Conservation (phyloP, 1,140 invertebrate genomes). For the Heterodera schachtii region DNA sequence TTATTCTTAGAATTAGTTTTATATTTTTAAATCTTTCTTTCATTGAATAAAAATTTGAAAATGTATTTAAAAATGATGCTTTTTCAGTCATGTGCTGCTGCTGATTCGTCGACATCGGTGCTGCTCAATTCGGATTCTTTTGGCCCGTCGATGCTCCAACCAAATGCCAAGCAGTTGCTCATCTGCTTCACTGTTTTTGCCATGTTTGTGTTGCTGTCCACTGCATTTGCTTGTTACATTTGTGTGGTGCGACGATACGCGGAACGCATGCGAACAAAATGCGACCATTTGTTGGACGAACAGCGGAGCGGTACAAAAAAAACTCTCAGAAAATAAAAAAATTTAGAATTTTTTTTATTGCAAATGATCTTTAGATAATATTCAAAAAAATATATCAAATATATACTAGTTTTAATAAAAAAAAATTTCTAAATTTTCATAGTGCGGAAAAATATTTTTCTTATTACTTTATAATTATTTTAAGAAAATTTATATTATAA, state of each 20-base stretch:
- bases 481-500: too few species aligned
- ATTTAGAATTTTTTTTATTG: too few species aligned
- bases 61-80: not conserved
- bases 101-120: not conserved
- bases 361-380: too few species aligned
- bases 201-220: slow-evolving; percentile 31
- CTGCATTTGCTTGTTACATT: slow-evolving; percentile 37
- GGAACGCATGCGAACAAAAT: slow-evolving; percentile 7
- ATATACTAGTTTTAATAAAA: too few species aligned
- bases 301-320: slow-evolving; percentile 11
- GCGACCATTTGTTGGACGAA: slow-evolving; percentile 1
- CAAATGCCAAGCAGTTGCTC: slow-evolving; percentile 16
- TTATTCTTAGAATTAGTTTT: too few species aligned
- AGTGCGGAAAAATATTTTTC: too few species aligned
- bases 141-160: not conserved
- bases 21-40: too few species aligned
- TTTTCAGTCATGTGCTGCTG: slow-evolving; percentile 1
- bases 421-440: too few species aligned
- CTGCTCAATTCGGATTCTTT: slow-evolving; percentile 18
- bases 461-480: too few species aligned
- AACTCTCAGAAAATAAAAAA: too few species aligned
- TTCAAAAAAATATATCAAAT: too few species aligned
- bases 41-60: too few species aligned
- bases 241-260: slow-evolving; percentile 42
- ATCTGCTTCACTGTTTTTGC: slow-evolving; percentile 25